Percentiles rank a stretch among this genome's conserved stretches.
phyloP scores from a whole-genome alignment of 2,888 invertebrate genomes.

The Protonemura montana region DNA sequence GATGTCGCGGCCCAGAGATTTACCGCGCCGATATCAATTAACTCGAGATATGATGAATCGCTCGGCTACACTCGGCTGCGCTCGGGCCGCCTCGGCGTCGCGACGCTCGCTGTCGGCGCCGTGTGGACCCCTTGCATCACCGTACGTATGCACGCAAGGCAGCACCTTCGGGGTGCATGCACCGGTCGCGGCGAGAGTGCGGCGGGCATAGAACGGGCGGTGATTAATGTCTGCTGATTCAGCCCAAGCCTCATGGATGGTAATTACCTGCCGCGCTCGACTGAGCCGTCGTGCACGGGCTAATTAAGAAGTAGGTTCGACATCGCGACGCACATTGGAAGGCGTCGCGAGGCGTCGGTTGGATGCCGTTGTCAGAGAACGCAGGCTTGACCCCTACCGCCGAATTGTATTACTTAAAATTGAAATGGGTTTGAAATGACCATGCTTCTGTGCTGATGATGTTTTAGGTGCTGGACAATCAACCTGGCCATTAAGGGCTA shows the following conservation, averaged over 20 bases:
- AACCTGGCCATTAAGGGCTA: no score
- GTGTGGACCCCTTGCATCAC: background rate
- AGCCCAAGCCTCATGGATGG: background rate
- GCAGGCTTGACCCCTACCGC: no score
- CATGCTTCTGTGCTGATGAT: no score
- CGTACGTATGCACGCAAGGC: no score
- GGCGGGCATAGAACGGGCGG: background rate
- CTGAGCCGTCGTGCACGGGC: background rate
- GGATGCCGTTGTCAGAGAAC: no score
- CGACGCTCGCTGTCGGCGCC: background rate
- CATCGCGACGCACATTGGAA: background rate
- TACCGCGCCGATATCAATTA: background rate
- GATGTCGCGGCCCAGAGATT: background rate
- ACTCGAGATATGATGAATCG: background rate
- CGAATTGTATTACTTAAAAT: no score
- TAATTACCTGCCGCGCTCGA: background rate
- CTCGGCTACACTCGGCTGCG: background rate
- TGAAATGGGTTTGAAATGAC: no score
- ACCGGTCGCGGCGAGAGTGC: background rate
- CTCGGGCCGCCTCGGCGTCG: background rate
- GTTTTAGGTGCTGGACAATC: no score
- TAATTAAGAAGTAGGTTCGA: background rate
- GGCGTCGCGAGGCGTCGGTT: no score
- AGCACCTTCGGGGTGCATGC: no score
- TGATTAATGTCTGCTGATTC: constrained; percentile 1